Evolutionary conservation across 2,888 invertebrate genomes (phyloP), one percentile per base, ranked within the genome.

Genomic region (Thymelicus sylvestris): DNA sequence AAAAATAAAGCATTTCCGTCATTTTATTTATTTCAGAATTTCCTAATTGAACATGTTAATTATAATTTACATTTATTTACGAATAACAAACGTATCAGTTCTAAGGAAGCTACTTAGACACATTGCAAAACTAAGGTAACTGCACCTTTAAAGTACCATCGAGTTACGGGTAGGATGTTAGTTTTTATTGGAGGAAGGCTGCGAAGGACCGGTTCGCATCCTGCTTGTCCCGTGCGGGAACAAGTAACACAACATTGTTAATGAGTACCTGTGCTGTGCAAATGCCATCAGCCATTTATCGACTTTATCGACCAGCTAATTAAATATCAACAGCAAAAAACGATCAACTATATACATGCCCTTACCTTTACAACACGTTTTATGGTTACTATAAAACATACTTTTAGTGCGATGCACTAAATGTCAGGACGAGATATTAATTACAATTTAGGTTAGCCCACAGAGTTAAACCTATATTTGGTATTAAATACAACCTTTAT

Each of bases 201-300:
- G 71, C 71, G 50, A 64, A 65, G 72, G 85, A 90, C 90, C 90
- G 90, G 90, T 88, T 85, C 76, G 80, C 76, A 86, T 90, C 90
- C 89, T 89, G 89, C 83, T 86, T 80, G 83, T 81, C 86, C 85
- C 83, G 84, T 83, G 84, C 81, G 75, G 77, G 76, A 79, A 84
- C 86, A 79, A 81, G 86, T 81, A 80, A 76, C 72, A 78, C 87
- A 75, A 88, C 87, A 86, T 87, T 82, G 85, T 82, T 81, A 81
- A 73, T 67, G 44, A 61, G 69, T 72, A 74, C 74, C 65, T 73
- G 74, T 75, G 50, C 70, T 61, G 77, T 78, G 79, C 74, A 82
- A 83, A 82, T 79, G 80, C 80, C 82, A 64, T 73, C 73, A 74
- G 77, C 73, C 74, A 76, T 78, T 78, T 78, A 78, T 75, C 74